Evolutionary conservation across 2,888 invertebrate species (phyloP).

Genomic region (Plagodis pulveraria): DNA sequence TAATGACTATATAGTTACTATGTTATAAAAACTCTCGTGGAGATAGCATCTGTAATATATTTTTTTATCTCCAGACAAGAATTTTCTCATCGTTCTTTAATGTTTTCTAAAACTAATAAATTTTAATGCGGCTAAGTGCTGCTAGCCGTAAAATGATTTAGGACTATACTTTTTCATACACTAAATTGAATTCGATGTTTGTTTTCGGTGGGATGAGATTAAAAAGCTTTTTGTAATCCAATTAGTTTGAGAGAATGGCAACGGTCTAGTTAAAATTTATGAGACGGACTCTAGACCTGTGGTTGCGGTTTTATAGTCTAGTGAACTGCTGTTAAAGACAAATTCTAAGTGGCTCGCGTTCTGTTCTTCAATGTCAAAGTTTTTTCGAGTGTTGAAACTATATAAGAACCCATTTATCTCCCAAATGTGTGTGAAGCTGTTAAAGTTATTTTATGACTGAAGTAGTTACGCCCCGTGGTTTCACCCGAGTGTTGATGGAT

Average conservation of each 20-base stretch:
- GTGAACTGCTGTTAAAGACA: not conserved
- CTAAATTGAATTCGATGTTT: conserved; percentile 19
- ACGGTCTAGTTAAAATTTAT: conserved; percentile 8
- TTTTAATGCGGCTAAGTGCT: conserved; percentile 18
- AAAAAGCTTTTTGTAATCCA: conserved; percentile 15
- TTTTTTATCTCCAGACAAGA: not conserved
- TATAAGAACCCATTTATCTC: no score
- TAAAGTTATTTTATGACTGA: no score
- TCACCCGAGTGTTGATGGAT: no score
- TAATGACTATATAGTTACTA: no score
- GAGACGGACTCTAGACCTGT: not conserved
- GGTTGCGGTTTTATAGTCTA: conserved; percentile 4
- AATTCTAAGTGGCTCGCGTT: not conserved
- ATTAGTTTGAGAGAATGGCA: conserved; percentile 7
- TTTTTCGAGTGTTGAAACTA: no score
- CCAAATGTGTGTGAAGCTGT: no score
- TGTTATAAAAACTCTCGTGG: not conserved
- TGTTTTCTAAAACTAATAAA: conserved; percentile 18
- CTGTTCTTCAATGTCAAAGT: not conserved
- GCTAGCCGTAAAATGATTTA: conserved; percentile 11
- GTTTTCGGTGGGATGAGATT: conserved; percentile 3
- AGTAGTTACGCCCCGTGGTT: no score
- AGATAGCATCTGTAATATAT: conserved; percentile 1
- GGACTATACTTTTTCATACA: conserved; percentile 14
- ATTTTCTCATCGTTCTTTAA: conserved; percentile 9